Base-by-base conservation (phyloP, 2,113 vertebrate species). In the Ardeotis arabs region DNA sequence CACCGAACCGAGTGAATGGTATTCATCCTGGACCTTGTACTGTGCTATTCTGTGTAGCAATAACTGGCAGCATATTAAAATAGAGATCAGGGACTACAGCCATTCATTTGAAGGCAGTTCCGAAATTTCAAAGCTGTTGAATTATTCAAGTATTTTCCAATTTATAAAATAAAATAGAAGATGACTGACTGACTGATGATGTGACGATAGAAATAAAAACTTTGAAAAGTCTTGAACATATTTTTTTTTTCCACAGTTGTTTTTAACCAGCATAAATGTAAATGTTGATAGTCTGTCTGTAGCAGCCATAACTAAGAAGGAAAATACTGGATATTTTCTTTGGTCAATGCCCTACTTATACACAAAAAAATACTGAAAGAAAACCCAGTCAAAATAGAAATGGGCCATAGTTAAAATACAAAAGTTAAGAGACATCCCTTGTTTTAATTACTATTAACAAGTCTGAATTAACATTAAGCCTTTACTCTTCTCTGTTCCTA, bases 31-130 rank as follows among this genome's bases (percentile, higher is more conserved):
- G 69, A 82, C 45, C 20, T 82, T 96, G 47, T 73, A 87, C 95
- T 97, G 60, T 89, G 75, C 63, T 90, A 83, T 97, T 97, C 95
- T 90, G 44, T 92, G 33, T 70, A 92, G 76, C 55, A 95, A 81
- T 98, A 98, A 97, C 75, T 90, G 87, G 64, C 79, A 97, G 92
- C 74, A 90, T 95, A 96, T 97, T 97, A 95, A 98, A 98, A 97
- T 77, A 94, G 92, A 95, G 73, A 97, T 96, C 59, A 93, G 89
- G 70, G 94, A 87, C 84, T 97, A 77, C 41, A 88, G 67, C 56
- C 80, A 80, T 92, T 96, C 70, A 56, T 82, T 84, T 60, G 15
- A 75, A 87, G 33, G 33, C 58, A 45, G 31, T 56, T 97, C 76
- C 94, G 67, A 97, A 98, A 97, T 96, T 96, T 96, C 82, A 96